These are phyloP conservation scores for Orycteropus afer DNA, from an alignment of 2,113 vertebrate genomes.

Conservation along the genomic window DNA sequence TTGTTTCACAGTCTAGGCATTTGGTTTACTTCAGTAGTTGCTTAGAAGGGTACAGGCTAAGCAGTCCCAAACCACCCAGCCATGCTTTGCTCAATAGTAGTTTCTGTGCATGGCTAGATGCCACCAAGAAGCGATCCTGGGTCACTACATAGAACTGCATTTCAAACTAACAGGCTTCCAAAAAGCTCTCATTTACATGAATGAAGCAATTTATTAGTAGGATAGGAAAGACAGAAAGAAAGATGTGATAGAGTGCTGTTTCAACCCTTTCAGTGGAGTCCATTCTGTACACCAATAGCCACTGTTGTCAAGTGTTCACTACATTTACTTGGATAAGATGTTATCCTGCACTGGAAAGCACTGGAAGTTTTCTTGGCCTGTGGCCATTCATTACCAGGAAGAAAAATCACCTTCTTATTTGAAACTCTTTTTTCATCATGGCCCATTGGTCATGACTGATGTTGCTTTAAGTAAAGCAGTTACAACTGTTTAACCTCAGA, in stretches of 20 bases:
- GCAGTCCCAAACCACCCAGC: not conserved
- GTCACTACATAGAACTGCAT: not conserved
- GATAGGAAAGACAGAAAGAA: conserved; percentile 52
- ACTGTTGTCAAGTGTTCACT: not conserved
- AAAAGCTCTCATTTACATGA: conserved; percentile 61
- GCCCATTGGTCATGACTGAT: conserved; percentile 52
- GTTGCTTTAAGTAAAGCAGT: conserved; percentile 67
- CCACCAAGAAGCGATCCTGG: not conserved
- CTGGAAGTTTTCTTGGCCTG: conserved; percentile 10
- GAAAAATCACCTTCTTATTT: conserved; percentile 66
- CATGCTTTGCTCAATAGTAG: not conserved
- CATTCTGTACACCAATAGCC: not conserved
- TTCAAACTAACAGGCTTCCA: conserved; percentile 45
- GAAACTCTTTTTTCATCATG: conserved; percentile 26
- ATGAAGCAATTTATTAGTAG: conserved; percentile 62
- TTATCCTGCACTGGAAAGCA: not conserved
- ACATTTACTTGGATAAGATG: not conserved
- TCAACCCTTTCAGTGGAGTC: conserved; percentile 30
- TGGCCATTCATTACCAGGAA: conserved; percentile 1
- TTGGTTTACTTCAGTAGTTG: not conserved
- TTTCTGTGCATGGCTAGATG: not conserved
- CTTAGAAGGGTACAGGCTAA: not conserved
- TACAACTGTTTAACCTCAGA: conserved; percentile 62
- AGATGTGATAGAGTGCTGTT: not conserved
- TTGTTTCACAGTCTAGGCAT: not conserved